These are phyloP conservation scores for Caenorhabditis remanei DNA, from an alignment of 1,140 invertebrate species.

Conservation along the genomic window DNA sequence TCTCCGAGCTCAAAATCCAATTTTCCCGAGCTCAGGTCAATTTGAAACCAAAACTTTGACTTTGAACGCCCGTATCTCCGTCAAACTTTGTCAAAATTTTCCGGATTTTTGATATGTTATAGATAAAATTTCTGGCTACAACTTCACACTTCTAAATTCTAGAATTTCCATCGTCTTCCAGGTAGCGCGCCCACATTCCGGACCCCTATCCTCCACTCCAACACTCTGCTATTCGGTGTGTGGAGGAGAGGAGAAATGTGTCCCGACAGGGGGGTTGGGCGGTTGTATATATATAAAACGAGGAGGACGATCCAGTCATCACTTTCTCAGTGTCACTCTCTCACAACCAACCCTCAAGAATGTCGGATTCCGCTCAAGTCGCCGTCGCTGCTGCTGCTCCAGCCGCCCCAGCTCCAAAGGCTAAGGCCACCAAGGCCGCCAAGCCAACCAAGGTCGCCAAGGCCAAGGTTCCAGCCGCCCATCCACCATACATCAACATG, in stretches of 20 bases:
- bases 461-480: neutral
- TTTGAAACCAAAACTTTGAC: too few relatives aligned
- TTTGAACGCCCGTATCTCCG: too few relatives aligned
- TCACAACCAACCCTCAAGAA: neutral
- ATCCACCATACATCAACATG: constrained; percentile 50
- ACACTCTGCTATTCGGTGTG: neutral
- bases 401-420: constrained; percentile 1
- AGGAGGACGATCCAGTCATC: neutral
- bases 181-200: too few relatives aligned
- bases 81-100: too few relatives aligned
- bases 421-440: constrained; percentile 9
- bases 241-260: neutral
- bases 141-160: too few relatives aligned
- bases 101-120: too few relatives aligned
- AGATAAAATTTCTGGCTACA: too few relatives aligned
- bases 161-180: too few relatives aligned
- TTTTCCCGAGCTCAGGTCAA: too few relatives aligned
- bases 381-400: neutral
- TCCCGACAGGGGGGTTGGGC: constrained; percentile 13
- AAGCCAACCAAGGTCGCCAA: neutral
- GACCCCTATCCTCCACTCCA: too few relatives aligned
- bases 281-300: neutral
- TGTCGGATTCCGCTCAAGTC: constrained; percentile 4
- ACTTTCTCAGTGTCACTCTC: constrained; percentile 6
- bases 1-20: too few relatives aligned